phyloP scores from a whole-genome alignment of 2,888 invertebrate species.

The Smittia sp. region DNA sequence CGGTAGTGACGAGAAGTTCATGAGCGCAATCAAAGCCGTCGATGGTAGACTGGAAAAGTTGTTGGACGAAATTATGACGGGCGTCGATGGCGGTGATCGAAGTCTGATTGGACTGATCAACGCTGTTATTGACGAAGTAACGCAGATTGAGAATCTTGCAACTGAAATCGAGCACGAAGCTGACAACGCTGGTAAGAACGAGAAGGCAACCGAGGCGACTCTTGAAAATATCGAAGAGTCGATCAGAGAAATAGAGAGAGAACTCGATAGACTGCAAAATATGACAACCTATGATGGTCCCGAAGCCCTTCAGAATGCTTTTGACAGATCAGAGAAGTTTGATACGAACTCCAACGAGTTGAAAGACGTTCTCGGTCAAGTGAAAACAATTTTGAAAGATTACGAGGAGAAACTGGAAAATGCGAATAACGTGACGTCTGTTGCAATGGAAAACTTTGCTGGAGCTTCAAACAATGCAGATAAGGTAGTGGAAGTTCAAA shows the following conservation, averaged over 20 bases:
- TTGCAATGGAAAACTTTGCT: conserved; percentile 15
- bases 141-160: background rate
- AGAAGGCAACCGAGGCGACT: background rate
- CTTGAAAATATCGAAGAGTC: background rate
- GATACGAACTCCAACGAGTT: conserved; percentile 9
- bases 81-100: conserved; percentile 29
- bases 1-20: conserved; percentile 25
- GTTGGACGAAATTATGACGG: conserved; percentile 22
- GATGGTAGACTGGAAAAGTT: background rate
- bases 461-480: background rate
- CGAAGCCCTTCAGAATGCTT: conserved; percentile 38
- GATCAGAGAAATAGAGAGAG: conserved; percentile 2
- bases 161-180: background rate
- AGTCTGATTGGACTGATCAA: conserved; percentile 28
- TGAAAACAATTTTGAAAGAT: background rate
- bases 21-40: background rate
- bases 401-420: conserved; percentile 29
- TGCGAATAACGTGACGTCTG: conserved; percentile 6
- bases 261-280: conserved; percentile 25
- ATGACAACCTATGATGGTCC: conserved; percentile 3
- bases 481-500: background rate
- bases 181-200: background rate
- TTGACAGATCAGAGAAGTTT: conserved; percentile 39
- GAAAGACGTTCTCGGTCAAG: conserved; percentile 10
- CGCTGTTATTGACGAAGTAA: background rate